Evolutionary conservation across 1,140 invertebrate genomes (phyloP), one percentile per base, ranked within the genome.

Genomic region (Alviniconcha marisindica): DNA sequence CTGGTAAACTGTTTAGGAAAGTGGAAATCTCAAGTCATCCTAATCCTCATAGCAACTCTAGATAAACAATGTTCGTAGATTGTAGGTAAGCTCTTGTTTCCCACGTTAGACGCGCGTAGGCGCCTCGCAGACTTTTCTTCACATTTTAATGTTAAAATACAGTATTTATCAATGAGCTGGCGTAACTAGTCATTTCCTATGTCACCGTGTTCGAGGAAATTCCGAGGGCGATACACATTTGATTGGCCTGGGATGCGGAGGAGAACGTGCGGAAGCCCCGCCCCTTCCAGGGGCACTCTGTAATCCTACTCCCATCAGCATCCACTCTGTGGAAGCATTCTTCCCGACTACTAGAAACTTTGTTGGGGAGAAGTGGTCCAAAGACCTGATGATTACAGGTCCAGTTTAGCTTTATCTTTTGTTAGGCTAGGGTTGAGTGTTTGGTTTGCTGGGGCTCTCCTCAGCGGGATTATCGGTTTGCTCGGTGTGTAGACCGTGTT

Each of bases 261-360:
- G 12, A 40, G 63, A 4, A n/a, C 24, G 38, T 24, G 36, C 69
- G 3, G 4, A 79, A 28, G 78, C 78, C 33, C 78, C 78, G 56
- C 78, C 78, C 56, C 36, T 60, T 80, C 60, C 36, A 38, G 44
- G 40, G 38, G 2, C 60, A 38, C 51, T 2, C 31, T 80, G 78
- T 80, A 80, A 80, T 36, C 78, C 31, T 80, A 66, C 78, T 80
- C 78, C 33, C 78, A 31, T 44, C 54, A 28, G 78, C 36, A 69
- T 28, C 56, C 78, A 63, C 56, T 78, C 31, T 69, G 33, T 44
- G 78, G 56, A 66, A 78, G 4, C 78, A 28, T 12, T 80, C 78
- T 80, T 80, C 56, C 77, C 77, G 60, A 80, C 56, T 60, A 44
- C 60, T 80, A 38, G 78, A 80, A 78, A 63, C 56, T 40, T 80